A percentile compares a stretch with the other conserved stretches of the same genome.
Conservation (phyloP, 2,888 invertebrate genomes). For the Sepiola atlantica region DNA sequence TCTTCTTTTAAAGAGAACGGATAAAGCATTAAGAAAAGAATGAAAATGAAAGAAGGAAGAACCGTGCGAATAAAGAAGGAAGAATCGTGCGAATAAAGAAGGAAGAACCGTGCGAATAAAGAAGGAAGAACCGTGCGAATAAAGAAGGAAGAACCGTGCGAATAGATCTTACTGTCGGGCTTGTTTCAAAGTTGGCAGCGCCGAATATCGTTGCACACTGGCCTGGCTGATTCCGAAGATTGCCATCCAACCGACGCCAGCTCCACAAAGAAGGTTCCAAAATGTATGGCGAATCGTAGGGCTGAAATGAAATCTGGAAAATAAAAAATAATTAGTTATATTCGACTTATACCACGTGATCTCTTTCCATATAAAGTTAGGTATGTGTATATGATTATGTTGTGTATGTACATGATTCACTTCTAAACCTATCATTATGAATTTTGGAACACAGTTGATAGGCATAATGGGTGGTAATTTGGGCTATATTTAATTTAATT, state of each 20-base stretch:
- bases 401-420: too few species aligned
- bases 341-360: neutral
- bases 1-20: neutral
- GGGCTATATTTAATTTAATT: too few species aligned
- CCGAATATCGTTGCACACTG: constrained; percentile 67
- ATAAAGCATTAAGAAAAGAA: neutral
- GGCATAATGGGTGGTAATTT: too few species aligned
- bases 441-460: too few species aligned
- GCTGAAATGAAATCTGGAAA: constrained; percentile 64
- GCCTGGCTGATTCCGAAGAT: constrained; percentile 68
- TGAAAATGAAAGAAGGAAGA: neutral
- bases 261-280: constrained; percentile 66
- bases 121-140: neutral
- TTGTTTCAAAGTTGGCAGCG: constrained; percentile 59
- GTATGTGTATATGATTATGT: too few species aligned
- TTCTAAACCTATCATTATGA: too few species aligned
- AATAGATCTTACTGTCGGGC: constrained; percentile 59
- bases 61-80: neutral
- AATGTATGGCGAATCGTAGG: constrained; percentile 66
- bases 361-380: too few species aligned
- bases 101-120: neutral
- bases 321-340: neutral
- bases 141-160: neutral
- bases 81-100: neutral
- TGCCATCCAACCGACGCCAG: constrained; percentile 63